Evolutionary conservation across 2,797 vertebrate genomes (phyloP).

Genomic region (Coccyzus lansbergi): DNA sequence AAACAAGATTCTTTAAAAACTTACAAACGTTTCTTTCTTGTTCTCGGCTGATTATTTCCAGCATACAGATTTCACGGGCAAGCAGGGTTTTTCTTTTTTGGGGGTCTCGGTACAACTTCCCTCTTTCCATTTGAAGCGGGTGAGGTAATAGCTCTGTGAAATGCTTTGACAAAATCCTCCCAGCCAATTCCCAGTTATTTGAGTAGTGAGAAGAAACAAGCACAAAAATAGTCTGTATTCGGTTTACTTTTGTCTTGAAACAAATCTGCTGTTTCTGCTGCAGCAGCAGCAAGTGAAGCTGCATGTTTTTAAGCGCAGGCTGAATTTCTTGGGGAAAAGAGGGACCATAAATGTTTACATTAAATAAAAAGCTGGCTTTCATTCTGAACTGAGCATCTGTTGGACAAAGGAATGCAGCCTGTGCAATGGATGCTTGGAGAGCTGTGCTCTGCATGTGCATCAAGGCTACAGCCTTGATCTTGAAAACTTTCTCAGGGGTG

Average conservation of each 20-base stretch:
- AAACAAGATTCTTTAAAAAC: background rate
- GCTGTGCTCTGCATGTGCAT: background rate
- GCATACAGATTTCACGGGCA: background rate
- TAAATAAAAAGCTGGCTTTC: background rate
- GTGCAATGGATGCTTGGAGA: background rate
- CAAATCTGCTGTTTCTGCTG: background rate
- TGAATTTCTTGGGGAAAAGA: background rate
- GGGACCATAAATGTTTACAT: background rate
- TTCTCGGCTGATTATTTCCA: conserved; percentile 1
- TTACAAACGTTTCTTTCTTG: background rate
- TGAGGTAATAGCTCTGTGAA: background rate
- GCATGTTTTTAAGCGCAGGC: background rate
- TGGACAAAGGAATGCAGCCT: background rate
- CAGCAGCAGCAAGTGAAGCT: background rate
- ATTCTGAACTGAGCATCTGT: conserved; percentile 19
- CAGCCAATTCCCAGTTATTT: background rate
- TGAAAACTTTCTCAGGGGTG: background rate
- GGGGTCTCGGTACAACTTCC: background rate
- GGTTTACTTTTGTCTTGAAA: background rate
- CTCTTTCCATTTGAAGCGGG: conserved; percentile 3
- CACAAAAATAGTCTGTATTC: background rate
- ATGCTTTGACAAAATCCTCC: background rate
- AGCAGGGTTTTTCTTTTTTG: background rate
- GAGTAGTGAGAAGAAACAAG: background rate
- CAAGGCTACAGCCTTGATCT: background rate